Base-by-base conservation (phyloP, 1,140 invertebrate genomes). In the Eupeodes corollae region DNA sequence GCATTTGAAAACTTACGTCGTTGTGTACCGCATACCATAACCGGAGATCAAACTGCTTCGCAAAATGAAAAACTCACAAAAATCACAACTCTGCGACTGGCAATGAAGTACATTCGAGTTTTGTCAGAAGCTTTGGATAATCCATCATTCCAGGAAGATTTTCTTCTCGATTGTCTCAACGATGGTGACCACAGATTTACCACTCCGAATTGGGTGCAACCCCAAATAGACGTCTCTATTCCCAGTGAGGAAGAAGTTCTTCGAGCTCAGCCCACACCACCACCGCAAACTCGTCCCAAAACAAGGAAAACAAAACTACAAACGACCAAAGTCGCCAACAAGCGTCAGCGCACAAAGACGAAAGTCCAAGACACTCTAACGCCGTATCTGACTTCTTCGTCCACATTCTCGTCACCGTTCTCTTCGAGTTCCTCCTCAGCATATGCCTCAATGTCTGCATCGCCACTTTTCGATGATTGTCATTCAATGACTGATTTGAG, bases 31-130 rank as follows among this genome's bases (percentile, higher is more conserved):
- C 70, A 72, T 12, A 60, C 63, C 8, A 63, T 70, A 15, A 54
- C 58, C 14, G 61, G 63, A 19, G 63, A 66, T 30, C 63, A 63
- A 50, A 44, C 57, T 11, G 70, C 70, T 10, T 71, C 70, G 18
- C 71, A 72, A 15, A 69, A 72, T 37, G 82, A 87, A 59, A 91
- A 90, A 70, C 68, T 89, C 44, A 91, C 88, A 30, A 92, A 91
- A 73, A 91, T 91, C 53, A 88, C 87, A 6, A 91, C 88, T 3
- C 70, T 92, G n/a, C 68, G 84, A 10, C 68, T 91, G 42, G 88
- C 88, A 6, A 88, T 92, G 79, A 83, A 86, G 57, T 94, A 93
- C 64, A 93, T 93, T 46, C 73, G 79, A 15, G 80, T 79, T 13
- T 61, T 83, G n/a, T 70, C 57, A 16, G 68, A 70, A 15, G 70